A percentile compares a stretch with the other conserved stretches of the same genome.
These are phyloP conservation scores for Mythimna vitellina DNA, from an alignment of 2,888 invertebrate species.

Conservation along the genomic window DNA sequence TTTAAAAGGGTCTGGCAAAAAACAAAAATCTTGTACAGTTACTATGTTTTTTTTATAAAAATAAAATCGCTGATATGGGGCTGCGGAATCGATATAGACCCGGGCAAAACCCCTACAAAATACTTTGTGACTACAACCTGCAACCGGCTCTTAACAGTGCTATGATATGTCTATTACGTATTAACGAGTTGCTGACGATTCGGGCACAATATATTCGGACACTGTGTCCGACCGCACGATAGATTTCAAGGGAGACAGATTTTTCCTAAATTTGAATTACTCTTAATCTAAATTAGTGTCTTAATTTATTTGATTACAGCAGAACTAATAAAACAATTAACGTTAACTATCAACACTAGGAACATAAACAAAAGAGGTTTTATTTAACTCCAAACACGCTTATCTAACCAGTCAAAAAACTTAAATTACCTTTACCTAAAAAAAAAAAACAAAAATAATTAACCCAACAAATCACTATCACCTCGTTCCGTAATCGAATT, in stretches of 20 bases:
- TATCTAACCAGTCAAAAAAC: conserved; percentile 18
- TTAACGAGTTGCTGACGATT: too few species aligned
- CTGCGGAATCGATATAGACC: too few species aligned
- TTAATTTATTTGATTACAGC: conserved; percentile 10
- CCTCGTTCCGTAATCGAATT: conserved; percentile 80
- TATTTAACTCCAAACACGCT: conserved; percentile 3
- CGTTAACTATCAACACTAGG: neutral
- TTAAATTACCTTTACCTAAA: conserved; percentile 33
- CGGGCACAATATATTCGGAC: too few species aligned
- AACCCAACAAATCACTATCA: conserved; percentile 72
- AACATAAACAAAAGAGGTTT: conserved; percentile 32
- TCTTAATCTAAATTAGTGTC: neutral
- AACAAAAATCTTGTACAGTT: too few species aligned
- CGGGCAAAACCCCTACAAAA: too few species aligned
- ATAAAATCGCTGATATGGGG: too few species aligned
- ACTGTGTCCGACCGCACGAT: too few species aligned
- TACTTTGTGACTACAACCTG: too few species aligned
- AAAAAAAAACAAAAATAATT: conserved; percentile 57
- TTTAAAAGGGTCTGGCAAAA: too few species aligned
- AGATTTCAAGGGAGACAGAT: neutral
- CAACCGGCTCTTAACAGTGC: too few species aligned
- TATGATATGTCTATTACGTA: neutral
- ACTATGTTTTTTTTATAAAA: too few species aligned
- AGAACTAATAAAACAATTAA: conserved; percentile 26
- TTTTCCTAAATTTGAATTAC: neutral